Conservation (phyloP, 2,888 invertebrate species). For the Crossocerus cetratus region DNA sequence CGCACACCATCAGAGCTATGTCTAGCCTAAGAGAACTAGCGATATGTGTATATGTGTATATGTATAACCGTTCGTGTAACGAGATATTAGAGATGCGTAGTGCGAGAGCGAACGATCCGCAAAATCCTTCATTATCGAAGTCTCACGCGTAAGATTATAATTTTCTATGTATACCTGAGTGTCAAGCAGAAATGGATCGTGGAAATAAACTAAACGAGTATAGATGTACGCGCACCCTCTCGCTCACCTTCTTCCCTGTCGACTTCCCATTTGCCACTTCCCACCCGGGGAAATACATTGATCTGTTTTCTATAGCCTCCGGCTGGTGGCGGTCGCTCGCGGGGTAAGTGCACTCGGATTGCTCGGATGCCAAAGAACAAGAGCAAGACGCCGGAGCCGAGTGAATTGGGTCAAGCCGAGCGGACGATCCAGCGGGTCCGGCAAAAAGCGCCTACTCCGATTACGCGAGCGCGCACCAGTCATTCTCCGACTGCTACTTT, state of each 20-base stretch:
- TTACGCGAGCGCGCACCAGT: no score
- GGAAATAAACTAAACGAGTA: conserved; percentile 16
- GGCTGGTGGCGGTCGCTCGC: background rate
- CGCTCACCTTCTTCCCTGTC: background rate
- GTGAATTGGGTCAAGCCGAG: background rate
- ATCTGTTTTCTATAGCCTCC: no score
- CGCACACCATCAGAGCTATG: no score
- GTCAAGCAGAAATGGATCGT: conserved; percentile 19
- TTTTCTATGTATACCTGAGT: conserved; percentile 41
- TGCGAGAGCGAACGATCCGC: background rate
- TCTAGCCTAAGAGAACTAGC: background rate
- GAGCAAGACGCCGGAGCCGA: background rate
- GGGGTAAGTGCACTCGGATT: no score
- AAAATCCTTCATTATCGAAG: background rate
- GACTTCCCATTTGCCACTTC: no score
- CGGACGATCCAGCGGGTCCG: background rate
- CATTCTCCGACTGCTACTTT: no score
- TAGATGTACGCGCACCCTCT: background rate
- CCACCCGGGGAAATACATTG: no score
- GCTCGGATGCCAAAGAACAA: background rate
- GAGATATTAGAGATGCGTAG: no score
- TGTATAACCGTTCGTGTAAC: background rate
- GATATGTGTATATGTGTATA: conserved; percentile 5
- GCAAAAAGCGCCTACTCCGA: no score
- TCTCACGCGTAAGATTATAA: conserved; percentile 32